Evolutionary conservation across 2,113 vertebrate genomes (phyloP).

Genomic region (Speoplatyrhinus poulsoni): DNA sequence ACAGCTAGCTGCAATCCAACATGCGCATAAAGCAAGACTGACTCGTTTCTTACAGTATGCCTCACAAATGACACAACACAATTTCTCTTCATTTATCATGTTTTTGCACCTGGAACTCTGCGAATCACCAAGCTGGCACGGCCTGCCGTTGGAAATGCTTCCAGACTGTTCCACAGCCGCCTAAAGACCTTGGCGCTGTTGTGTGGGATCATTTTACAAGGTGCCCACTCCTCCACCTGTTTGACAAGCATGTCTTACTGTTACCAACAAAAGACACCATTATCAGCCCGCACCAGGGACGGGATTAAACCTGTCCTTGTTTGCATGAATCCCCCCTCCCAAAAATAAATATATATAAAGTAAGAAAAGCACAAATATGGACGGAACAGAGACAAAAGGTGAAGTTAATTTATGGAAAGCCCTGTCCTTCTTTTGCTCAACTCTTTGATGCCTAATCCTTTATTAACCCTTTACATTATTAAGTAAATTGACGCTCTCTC

Average conservation of each 20-base stretch:
- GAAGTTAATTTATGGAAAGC: conserved; percentile 69
- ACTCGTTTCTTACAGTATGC: neutral
- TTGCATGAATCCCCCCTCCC: conserved; percentile 37
- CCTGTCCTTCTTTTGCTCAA: conserved; percentile 17
- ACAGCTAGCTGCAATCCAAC: neutral
- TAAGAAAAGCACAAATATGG: conserved; percentile 31
- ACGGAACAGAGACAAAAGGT: conserved; percentile 57
- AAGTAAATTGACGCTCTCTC: neutral
- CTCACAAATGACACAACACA: conserved; percentile 11
- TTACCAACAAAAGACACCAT: conserved; percentile 41
- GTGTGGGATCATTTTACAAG: conserved; percentile 17
- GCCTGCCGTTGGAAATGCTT: too few species aligned
- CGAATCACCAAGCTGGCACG: neutral
- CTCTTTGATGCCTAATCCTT: conserved; percentile 62
- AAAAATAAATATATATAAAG: conserved; percentile 35
- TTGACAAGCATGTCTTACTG: conserved; percentile 28
- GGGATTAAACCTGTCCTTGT: conserved; percentile 51
- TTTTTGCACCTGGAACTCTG: neutral
- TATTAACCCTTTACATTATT: conserved; percentile 46
- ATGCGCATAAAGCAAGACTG: conserved; percentile 1
- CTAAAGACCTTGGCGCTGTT: neutral
- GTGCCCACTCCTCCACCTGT: conserved; percentile 36
- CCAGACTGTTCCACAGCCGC: too few species aligned
- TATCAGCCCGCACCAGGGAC: conserved; percentile 53
- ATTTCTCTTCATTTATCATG: conserved; percentile 15